These are phyloP conservation scores for Drosophila subquinaria DNA, from an alignment of 2,888 invertebrate species.

Conservation along the genomic window DNA sequence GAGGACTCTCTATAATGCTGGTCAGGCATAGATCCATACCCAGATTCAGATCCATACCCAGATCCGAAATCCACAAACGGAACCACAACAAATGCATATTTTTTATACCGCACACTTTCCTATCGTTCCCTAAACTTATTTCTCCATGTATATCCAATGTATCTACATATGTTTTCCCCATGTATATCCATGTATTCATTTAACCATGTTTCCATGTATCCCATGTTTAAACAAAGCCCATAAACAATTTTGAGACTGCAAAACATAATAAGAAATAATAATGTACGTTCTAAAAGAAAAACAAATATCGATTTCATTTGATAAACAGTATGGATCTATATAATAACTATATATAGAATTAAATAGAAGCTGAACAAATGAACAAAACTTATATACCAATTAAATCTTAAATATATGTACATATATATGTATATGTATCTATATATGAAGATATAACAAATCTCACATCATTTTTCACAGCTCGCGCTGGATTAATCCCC, in stretches of 20 bases:
- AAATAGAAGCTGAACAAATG: constrained; percentile 53
- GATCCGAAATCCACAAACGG: background rate
- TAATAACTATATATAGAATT: constrained; percentile 22
- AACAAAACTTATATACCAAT: constrained; percentile 32
- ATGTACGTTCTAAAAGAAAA: constrained; percentile 48
- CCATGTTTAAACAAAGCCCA: constrained; percentile 56
- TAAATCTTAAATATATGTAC: constrained; percentile 23
- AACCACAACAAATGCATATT: constrained; percentile 33
- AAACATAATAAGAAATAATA: constrained; percentile 42
- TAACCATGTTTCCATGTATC: constrained; percentile 25
- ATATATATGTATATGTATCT: constrained; percentile 11
- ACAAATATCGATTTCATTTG: constrained; percentile 38
- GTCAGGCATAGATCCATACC: background rate
- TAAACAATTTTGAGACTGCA: constrained; percentile 80
- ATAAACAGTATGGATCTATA: constrained; percentile 14
- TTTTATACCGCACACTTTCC: constrained; percentile 38
- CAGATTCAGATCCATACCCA: background rate
- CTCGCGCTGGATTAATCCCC: constrained; percentile 20
- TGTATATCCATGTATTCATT: constrained; percentile 8
- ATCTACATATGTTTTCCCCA: constrained; percentile 3
- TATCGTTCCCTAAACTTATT: constrained; percentile 14
- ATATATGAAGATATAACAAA: background rate
- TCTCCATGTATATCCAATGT: constrained; percentile 4
- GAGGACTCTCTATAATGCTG: background rate
- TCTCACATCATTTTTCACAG: constrained; percentile 17